Evolutionary conservation across 2,888 invertebrate genomes (phyloP), one percentile per base, ranked within the genome.

Genomic region (Alcis repandata): DNA sequence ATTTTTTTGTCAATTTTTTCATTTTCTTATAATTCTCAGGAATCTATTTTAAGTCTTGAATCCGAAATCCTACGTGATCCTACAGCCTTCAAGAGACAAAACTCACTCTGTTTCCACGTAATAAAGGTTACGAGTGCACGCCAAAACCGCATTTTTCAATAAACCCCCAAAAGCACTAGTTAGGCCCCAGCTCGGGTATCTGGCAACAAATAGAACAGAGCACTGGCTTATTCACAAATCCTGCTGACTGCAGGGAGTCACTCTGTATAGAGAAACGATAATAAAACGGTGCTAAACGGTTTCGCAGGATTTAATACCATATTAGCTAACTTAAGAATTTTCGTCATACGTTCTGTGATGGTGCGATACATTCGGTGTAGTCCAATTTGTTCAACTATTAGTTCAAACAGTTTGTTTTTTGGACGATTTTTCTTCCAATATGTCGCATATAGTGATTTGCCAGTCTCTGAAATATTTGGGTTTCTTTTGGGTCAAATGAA

Each of bases 221-320:
- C 80, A 69, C 82, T 80, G 85, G 90, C 87, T 90, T 90, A 89
- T 84, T 85, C 89, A 82, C 88, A 89, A 90, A 89, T 89, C 88
- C 88, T 79, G 88, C 89, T 85, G 88, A 86, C 87, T 90, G 86
- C 86, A 83, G 74, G 74, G 19, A 59, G 36, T 49, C 59, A 27
- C 32, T 10, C 41, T 60, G 82, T 85, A 64, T 17, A 2, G 65
- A n/a, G 6, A 4, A 52, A 70, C 81, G 84, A 74, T 73, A 69
- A 52, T 63, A 32, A 46, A 78, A 77, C 73, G 45, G 1, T 1
- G 13, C 11, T n/a, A 4, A 15, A n/a, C 11, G 20, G 3, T 20
- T 22, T 22, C 1, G 4, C 1, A 43, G 36, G 8, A 36, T 11
- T 11, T 9, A 11, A 9, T 36, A 27, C 6, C 27, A 6, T 27